Conservation (phyloP, 2,113 vertebrate species). For the Chaetodon trifascialis region DNA sequence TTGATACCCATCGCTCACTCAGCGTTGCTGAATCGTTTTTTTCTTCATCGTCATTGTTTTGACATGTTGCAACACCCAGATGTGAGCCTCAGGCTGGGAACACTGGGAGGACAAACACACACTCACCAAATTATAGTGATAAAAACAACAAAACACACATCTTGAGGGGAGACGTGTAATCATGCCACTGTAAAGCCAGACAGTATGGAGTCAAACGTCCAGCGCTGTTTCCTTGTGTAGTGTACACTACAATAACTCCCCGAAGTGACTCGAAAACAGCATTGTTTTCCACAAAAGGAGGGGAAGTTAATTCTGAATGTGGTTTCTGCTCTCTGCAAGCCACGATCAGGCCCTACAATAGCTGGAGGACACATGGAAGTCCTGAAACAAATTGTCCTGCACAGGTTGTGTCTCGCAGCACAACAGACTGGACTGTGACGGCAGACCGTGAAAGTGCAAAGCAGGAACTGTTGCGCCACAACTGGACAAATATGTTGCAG, state of each 20-base stretch:
- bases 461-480: background rate
- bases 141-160: conserved; percentile 56
- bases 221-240: conserved; percentile 19
- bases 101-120: conserved; percentile 27
- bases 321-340: conserved; percentile 48
- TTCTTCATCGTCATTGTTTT: background rate
- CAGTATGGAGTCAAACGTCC: conserved; percentile 59
- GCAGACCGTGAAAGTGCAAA: conserved; percentile 19
- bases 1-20: background rate
- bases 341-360: conserved; percentile 19
- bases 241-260: conserved; percentile 32
- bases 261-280: conserved; percentile 38
- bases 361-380: conserved; percentile 1
- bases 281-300: conserved; percentile 64
- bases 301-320: conserved; percentile 60
- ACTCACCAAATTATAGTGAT: conserved; percentile 72
- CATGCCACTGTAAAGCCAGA: conserved; percentile 59
- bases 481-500: background rate
- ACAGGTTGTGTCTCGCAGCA: conserved; percentile 48
- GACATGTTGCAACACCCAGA: background rate
- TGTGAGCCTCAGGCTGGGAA: conserved; percentile 37
- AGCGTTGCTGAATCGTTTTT: background rate
- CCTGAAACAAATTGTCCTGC: background rate
- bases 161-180: conserved; percentile 67
- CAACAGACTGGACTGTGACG: conserved; percentile 7